Conservation (phyloP, 2,113 vertebrate genomes). For the Machaerirhynchus nigripectus region DNA sequence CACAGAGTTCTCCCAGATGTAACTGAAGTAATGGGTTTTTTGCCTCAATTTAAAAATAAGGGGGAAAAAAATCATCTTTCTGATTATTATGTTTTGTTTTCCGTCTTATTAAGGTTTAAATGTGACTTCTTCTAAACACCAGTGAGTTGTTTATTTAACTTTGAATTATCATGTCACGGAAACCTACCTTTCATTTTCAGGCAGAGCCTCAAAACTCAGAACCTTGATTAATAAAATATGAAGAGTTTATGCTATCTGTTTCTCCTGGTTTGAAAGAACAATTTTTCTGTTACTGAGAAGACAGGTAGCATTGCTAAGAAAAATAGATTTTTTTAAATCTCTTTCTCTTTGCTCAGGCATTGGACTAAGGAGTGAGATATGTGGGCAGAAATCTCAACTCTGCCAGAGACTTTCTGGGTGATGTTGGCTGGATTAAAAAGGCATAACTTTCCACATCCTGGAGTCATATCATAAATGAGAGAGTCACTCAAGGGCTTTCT, state of each 20-base stretch:
- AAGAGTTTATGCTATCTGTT: slow-evolving; percentile 28
- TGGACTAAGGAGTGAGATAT: background rate
- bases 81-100: slow-evolving; percentile 2
- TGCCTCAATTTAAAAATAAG: background rate
- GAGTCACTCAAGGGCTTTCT: background rate
- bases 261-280: slow-evolving; percentile 7
- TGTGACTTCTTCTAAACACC: background rate
- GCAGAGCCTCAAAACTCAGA: background rate
- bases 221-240: slow-evolving; percentile 46
- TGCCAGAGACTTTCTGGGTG: background rate
- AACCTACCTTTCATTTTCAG: slow-evolving; percentile 2
- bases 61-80: background rate
- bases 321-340: background rate
- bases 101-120: background rate
- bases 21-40: background rate
- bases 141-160: slow-evolving; percentile 9
- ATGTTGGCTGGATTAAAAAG: background rate
- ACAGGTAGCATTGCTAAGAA: background rate
- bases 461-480: background rate
- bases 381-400: background rate
- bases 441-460: background rate
- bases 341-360: background rate
- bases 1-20: background rate
- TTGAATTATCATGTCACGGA: background rate
- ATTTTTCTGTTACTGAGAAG: background rate